Percentiles rank a stretch among this genome's conserved stretches.
Evolutionary conservation across 2,888 invertebrate genomes (phyloP).

Genomic region (Macaria liturata): DNA sequence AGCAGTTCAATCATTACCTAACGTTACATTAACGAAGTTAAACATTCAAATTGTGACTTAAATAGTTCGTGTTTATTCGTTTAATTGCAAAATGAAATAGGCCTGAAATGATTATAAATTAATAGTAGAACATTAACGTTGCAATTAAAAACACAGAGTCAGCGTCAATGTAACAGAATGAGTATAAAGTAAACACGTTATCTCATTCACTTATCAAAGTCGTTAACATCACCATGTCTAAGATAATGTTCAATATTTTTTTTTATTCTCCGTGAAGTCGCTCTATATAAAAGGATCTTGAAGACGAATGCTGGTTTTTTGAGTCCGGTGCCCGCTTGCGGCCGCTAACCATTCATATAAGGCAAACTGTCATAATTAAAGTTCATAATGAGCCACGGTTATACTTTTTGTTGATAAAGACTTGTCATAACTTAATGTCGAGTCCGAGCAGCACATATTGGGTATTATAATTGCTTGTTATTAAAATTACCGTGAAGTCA

Average conservation of each 20-base stretch:
- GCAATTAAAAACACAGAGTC: too few species aligned
- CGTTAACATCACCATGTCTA: conserved; percentile 53
- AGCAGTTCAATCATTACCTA: too few species aligned
- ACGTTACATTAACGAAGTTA: too few species aligned
- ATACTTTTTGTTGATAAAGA: conserved; percentile 67
- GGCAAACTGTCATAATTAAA: conserved; percentile 82
- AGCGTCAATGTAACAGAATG: conserved; percentile 4
- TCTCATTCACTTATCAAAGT: conserved; percentile 47
- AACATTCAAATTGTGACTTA: background rate
- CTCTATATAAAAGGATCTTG: conserved; percentile 60
- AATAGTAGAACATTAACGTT: too few species aligned
- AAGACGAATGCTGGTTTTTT: conserved; percentile 63
- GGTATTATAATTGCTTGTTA: conserved; percentile 49
- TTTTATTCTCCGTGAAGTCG: conserved; percentile 64
- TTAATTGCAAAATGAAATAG: too few species aligned
- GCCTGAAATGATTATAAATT: too few species aligned
- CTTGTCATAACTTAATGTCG: conserved; percentile 75
- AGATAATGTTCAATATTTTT: conserved; percentile 56
- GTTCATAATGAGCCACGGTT: conserved; percentile 71
- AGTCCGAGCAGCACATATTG: conserved; percentile 52
- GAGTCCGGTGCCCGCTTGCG: conserved; percentile 51
- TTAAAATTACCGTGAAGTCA: conserved; percentile 35
- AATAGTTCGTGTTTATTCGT: too few species aligned
- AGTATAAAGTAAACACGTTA: conserved; percentile 29
- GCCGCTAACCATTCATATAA: conserved; percentile 73